These are phyloP conservation scores for Siniperca obscura DNA, from an alignment of 2,797 vertebrate species.

Conservation along the genomic window DNA sequence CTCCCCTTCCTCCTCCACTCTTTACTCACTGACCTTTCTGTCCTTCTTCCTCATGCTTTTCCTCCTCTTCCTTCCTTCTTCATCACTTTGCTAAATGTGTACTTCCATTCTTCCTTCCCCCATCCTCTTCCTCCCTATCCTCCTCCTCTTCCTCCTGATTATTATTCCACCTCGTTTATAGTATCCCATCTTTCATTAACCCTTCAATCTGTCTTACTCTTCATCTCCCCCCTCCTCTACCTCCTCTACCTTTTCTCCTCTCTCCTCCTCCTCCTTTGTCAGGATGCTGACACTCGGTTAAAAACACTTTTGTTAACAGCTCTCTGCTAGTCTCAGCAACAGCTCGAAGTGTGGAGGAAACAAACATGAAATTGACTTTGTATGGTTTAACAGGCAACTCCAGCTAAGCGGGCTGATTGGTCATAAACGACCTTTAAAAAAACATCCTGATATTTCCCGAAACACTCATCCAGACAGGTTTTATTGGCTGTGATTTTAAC, in stretches of 20 bases:
- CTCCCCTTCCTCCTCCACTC: not conserved
- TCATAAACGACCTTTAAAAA: slow-evolving; percentile 20
- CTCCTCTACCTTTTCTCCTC: not conserved
- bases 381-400: slow-evolving; percentile 32
- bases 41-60: too few relatives aligned
- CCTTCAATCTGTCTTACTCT: not conserved
- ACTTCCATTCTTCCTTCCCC: too few relatives aligned
- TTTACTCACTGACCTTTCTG: too few relatives aligned
- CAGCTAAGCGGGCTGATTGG: slow-evolving; percentile 51
- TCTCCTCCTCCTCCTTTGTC: not conserved
- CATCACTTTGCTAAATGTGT: too few relatives aligned
- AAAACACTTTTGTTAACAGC: slow-evolving; percentile 47
- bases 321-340: slow-evolving; percentile 31
- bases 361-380: slow-evolving; percentile 64
- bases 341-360: slow-evolving; percentile 56
- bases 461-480: slow-evolving; percentile 19
- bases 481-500: slow-evolving; percentile 10
- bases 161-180: slow-evolving; percentile 9
- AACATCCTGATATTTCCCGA: slow-evolving; percentile 21
- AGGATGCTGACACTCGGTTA: slow-evolving; percentile 30
- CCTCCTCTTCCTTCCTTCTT: too few relatives aligned
- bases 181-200: not conserved
- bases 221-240: not conserved
- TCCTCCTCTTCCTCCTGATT: not conserved
- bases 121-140: too few relatives aligned